phyloP scores from a whole-genome alignment of 2,113 vertebrate genomes.

The Acanthisitta chloris region DNA sequence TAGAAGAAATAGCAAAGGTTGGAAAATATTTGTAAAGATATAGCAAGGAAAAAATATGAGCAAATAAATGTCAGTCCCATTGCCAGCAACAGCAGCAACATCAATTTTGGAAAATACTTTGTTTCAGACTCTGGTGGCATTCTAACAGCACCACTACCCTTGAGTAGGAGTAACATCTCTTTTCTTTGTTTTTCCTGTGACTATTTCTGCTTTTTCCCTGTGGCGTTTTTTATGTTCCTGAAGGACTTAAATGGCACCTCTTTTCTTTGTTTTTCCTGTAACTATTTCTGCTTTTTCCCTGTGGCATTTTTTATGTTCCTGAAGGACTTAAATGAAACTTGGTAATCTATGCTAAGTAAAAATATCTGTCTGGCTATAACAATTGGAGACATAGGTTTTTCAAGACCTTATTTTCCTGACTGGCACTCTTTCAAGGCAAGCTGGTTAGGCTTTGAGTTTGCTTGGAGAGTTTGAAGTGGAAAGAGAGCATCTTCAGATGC shows the following conservation, averaged over 20 bases:
- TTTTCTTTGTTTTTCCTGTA: neutral
- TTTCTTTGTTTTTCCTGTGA: neutral
- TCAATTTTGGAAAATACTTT: neutral
- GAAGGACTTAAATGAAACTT: neutral
- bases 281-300: neutral
- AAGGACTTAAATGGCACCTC: neutral
- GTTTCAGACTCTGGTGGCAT: neutral
- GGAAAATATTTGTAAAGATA: neutral
- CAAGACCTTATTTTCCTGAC: conserved; percentile 16
- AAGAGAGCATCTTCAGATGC: neutral
- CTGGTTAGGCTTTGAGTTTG: neutral
- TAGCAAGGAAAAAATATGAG: neutral
- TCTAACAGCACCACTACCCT: neutral
- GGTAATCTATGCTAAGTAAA: neutral
- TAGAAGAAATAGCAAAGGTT: neutral
- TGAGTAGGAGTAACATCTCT: neutral
- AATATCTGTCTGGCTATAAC: neutral
- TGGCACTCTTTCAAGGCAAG: neutral
- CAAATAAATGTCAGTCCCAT: neutral
- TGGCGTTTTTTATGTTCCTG: neutral
- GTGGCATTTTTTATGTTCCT: neutral
- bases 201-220: neutral
- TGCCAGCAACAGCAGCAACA: neutral
- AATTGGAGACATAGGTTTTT: neutral
- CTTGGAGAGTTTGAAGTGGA: neutral